Percentiles rank a stretch among this genome's conserved stretches.
phyloP scores from a whole-genome alignment of 1,140 invertebrate species.

The Drosophila simulans region DNA sequence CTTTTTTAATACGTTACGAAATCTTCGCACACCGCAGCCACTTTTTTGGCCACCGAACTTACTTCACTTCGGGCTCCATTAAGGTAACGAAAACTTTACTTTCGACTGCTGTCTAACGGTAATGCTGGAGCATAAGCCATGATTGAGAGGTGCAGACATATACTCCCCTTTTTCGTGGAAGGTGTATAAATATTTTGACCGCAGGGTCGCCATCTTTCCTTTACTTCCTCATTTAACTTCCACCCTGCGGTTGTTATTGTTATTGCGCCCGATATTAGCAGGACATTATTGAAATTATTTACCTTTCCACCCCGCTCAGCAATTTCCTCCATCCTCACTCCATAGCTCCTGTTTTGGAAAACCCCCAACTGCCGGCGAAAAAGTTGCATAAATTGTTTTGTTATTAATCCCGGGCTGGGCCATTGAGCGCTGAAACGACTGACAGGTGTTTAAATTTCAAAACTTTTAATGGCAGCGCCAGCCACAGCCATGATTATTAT shows the following conservation, averaged over 20 bases:
- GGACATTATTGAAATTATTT: conserved; percentile 77
- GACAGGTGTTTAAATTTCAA: conserved; percentile 66
- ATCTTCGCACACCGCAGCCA: background rate
- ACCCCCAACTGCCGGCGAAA: conserved; percentile 1
- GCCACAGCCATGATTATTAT: conserved; percentile 45
- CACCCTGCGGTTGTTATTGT: conserved; percentile 27
- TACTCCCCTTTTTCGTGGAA: background rate
- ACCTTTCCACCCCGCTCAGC: conserved; percentile 29
- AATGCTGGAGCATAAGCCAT: conserved; percentile 44
- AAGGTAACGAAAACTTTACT: conserved; percentile 63
- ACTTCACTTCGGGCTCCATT: conserved; percentile 46
- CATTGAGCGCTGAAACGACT: conserved; percentile 33
- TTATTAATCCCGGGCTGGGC: conserved; percentile 40
- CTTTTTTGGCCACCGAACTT: conserved; percentile 31
- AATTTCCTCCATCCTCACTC: background rate
- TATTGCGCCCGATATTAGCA: conserved; percentile 64
- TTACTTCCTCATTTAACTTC: background rate
- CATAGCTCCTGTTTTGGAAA: background rate
- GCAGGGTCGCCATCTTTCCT: conserved; percentile 38
- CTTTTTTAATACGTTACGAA: conserved; percentile 67
- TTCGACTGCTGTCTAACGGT: conserved; percentile 29
- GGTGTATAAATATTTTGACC: conserved; percentile 59
- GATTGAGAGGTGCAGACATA: conserved; percentile 61
- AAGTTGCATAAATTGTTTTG: conserved; percentile 56
- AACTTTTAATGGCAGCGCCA: conserved; percentile 52